Evolutionary conservation across 2,797 vertebrate genomes (phyloP).

Genomic region (Urosaurus nigricauda): DNA sequence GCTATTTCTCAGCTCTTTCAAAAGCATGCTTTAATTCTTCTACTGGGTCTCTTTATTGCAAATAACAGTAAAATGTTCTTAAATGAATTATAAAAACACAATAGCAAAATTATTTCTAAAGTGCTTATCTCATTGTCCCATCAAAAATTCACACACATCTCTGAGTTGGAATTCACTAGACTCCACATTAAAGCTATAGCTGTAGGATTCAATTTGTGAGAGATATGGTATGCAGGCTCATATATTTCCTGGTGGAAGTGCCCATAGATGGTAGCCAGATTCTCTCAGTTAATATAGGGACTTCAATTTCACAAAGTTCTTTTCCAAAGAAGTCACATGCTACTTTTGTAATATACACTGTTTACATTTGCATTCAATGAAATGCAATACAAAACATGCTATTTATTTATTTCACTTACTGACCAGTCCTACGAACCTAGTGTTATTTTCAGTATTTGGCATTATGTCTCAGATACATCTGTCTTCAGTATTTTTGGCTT

Average conservation of each 20-base stretch:
- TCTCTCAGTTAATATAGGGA: not conserved
- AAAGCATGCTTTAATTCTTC: slow-evolving; percentile 40
- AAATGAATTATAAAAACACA: slow-evolving; percentile 52
- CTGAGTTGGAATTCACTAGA: slow-evolving; percentile 42
- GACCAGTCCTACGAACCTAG: too few relatives aligned
- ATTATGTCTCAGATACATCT: not conserved
- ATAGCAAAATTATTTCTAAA: slow-evolving; percentile 50
- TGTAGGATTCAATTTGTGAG: slow-evolving; percentile 35
- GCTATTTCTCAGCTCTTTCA: slow-evolving; percentile 42
- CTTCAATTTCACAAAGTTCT: slow-evolving; percentile 41
- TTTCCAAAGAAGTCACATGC: slow-evolving; percentile 54
- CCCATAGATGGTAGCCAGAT: slow-evolving; percentile 45
- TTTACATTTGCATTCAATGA: not conserved
- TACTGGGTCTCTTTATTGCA: slow-evolving; percentile 22
- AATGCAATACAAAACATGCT: not conserved
- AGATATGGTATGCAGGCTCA: slow-evolving; percentile 56
- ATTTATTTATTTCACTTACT: not conserved
- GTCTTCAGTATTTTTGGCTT: not conserved
- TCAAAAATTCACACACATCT: slow-evolving; percentile 27
- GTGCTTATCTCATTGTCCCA: slow-evolving; percentile 42
- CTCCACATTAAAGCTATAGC: slow-evolving; percentile 43
- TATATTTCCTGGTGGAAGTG: slow-evolving; percentile 46
- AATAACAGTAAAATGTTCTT: slow-evolving; percentile 31
- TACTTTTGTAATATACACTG: not conserved
- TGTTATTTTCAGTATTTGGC: too few relatives aligned